Evolutionary conservation across 1,140 invertebrate species (phyloP), one percentile per base, ranked within the genome.

Genomic region (Eriocheir sinensis): DNA sequence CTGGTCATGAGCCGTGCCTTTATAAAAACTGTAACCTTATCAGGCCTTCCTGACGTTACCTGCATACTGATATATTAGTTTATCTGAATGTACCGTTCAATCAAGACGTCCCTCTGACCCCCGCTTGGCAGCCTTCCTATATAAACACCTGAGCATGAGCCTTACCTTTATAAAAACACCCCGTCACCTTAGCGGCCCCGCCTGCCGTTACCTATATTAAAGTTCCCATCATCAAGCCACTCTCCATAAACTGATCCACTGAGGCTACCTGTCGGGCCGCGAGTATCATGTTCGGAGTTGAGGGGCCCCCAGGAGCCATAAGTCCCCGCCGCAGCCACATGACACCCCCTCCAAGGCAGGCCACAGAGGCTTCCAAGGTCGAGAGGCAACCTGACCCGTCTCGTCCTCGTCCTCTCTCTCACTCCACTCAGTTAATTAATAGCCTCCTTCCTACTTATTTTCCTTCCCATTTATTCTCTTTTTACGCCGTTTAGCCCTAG

Each of bases 341-440:
- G 60, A 72, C 60, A 72, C 60, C 60, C 60, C 60, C 60, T 72
- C 60, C 60, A 72, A 72, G 60, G 60, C 60, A 72, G 60, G 60
- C 60, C 27, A 72, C 60, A 6, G 60, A 72, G 60, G 0, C 60
- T 27, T 72, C 60, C 60, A 72, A 72, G 60, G 60, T 72, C 60
- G 60, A 72, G 60, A 72, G 60, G 60, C 12, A 72, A 72, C 60
- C 60, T 72, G 60, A 72, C 60, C 60, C 21, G 8, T 21, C 60
- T 72, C 60, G 60, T 72, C 60, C 60, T 72, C 60, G 60, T 72
- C 60, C 27, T 72, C 60, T 72, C 60, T 72, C 60, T n/a, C 60
- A 8, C 60, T 72, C 60, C 60, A 72, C 60, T 72, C 60, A 72
- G 60, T 72, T 72, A 72, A 72, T 72, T 72, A 72, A 72, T 72